Base-by-base conservation (phyloP, 92 coral and sea anemone species). In the Pocillopora meandrina region DNA sequence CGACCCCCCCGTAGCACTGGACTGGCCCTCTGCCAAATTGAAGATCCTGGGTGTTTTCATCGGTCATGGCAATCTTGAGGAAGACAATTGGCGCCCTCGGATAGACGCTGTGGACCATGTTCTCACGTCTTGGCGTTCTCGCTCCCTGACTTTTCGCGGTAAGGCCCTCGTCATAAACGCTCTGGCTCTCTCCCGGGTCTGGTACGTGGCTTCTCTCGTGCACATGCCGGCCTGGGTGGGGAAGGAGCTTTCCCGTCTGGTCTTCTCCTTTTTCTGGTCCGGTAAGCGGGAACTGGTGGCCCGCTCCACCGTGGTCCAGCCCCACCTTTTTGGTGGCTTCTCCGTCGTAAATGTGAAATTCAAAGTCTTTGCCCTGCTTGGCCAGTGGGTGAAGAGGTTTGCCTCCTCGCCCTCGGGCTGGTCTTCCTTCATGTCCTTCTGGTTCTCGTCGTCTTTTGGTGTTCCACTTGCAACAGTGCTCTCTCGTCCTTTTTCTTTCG, bases 161-260 rank as follows among this genome's bases (percentile, higher is more conserved):
- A 89, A 89, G 10, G 83, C 92, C 47, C n/a, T 89, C 0, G 68
- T 89, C 0, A 8, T 74, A 0, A 89, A 89, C 20, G 81, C 79
- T 0, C 81, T 89, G 0, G 92, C 87, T 5, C 66, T 89, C 1
- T 80, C 89, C 0, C 78, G 87, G 7, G 75, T 89, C 2, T 89
- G 92, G 84, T 85, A 89, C n/a, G 12, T 58, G 7, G 76, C 85
- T 0, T 65, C 84, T 4, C 0, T 87, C 0, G 79, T 83, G 13
- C 74, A 49, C 10, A 65, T 65, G 74, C 74, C 74, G 2, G 9
- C 55, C 12, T 79, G 83, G 62, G 83, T 65, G 10, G 62, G 26
- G 0, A 8, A 3, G 0, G 61, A 64, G 14, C 72, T 79, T 0
- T 17, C 47, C 3, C 2, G 9, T 0, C 10, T 65, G 2, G 4